Conservation (phyloP, 1,140 invertebrate species). For the Copidosoma floridanum region DNA sequence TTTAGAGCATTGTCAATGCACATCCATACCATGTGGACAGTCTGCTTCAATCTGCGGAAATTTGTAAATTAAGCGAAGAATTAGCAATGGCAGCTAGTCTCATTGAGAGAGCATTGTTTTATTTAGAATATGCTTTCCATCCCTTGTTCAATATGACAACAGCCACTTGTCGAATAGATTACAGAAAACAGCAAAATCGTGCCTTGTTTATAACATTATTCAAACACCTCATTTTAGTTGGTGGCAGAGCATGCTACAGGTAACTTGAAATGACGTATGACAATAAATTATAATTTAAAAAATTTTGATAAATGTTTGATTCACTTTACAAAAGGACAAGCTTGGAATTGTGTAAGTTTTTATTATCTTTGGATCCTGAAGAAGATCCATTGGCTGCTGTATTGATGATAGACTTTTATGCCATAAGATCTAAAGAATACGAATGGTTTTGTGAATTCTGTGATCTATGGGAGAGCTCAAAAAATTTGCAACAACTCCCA, state of each 20-base stretch:
- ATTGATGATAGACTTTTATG: conserved; percentile 85
- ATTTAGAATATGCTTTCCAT: conserved; percentile 78
- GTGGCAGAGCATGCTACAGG: conserved; percentile 74
- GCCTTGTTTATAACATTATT: conserved; percentile 81
- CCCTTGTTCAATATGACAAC: conserved; percentile 75
- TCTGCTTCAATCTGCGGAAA: conserved; percentile 81
- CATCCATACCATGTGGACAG: conserved; percentile 82
- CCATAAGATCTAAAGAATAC: conserved; percentile 77
- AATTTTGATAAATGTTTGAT: not conserved
- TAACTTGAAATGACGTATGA: conserved; percentile 25
- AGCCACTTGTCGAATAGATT: conserved; percentile 77
- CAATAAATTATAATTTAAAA: not conserved
- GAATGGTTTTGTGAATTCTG: conserved; percentile 77
- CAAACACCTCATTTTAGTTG: conserved; percentile 79
- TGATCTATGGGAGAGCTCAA: conserved; percentile 64
- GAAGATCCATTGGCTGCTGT: conserved; percentile 80
- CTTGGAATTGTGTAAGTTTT: conserved; percentile 75
- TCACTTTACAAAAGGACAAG: conserved; percentile 62
- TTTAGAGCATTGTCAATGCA: conserved; percentile 68
- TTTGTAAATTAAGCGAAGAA: conserved; percentile 79
- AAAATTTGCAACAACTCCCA: conserved; percentile 78
- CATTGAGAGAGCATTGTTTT: conserved; percentile 75
- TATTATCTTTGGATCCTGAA: conserved; percentile 78
- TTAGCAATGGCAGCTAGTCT: conserved; percentile 75
- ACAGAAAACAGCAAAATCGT: conserved; percentile 81